These are phyloP conservation scores for Rhynchonycteris naso DNA, from an alignment of 2,797 vertebrate genomes.

Conservation along the genomic window DNA sequence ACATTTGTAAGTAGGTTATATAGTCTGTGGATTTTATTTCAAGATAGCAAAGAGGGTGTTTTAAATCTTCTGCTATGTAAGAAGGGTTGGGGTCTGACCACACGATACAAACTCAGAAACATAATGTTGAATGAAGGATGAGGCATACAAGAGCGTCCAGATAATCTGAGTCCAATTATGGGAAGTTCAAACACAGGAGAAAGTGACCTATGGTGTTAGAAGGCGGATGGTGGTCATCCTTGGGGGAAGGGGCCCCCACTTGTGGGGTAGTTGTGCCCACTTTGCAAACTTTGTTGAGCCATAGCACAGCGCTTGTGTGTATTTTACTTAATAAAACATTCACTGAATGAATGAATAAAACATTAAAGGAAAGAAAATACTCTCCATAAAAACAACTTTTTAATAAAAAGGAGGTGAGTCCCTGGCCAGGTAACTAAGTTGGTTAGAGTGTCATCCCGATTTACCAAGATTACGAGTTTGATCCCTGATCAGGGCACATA, in stretches of 20 bases:
- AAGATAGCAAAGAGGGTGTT: background rate
- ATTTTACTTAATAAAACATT: background rate
- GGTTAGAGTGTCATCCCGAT: too few relatives aligned
- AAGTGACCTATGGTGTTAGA: background rate
- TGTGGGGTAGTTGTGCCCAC: too few relatives aligned
- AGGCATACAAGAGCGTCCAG: background rate
- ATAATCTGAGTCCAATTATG: background rate
- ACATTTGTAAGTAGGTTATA: background rate
- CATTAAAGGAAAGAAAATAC: background rate
- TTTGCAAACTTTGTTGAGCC: background rate
- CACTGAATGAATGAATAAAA: background rate
- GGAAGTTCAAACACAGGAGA: background rate
- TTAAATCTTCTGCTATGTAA: background rate
- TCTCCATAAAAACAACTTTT: background rate
- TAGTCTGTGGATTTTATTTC: background rate
- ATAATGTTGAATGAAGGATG: background rate
- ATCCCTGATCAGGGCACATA: too few relatives aligned
- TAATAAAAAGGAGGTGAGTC: background rate
- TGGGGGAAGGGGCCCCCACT: too few relatives aligned
- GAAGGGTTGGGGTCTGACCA: background rate
- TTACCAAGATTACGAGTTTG: too few relatives aligned
- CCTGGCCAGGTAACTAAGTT: too few relatives aligned
- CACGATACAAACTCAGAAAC: background rate
- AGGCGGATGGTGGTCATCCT: rapidly evolving
- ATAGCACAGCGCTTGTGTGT: background rate